These are phyloP conservation scores for Cheirogaleus medius DNA, from an alignment of 2,113 vertebrate species.

Conservation along the genomic window DNA sequence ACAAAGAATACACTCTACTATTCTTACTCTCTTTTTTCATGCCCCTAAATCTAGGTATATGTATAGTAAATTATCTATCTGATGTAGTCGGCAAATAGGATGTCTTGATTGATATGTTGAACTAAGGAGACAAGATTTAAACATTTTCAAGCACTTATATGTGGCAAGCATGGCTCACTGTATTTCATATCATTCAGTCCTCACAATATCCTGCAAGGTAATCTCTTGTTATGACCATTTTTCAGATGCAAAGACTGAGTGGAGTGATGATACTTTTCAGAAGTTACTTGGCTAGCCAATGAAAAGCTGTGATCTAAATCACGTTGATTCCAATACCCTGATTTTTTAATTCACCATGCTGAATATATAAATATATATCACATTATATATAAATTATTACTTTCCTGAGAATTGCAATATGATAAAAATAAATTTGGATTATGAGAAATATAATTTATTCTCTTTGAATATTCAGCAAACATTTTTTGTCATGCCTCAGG, in stretches of 20 bases:
- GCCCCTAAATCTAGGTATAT: background rate
- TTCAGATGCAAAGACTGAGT: slow-evolving; percentile 5
- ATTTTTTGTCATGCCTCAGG: slow-evolving; percentile 7
- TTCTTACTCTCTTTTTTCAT: background rate
- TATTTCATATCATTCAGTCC: background rate
- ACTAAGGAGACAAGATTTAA: slow-evolving; percentile 1
- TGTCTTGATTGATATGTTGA: background rate
- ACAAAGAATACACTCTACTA: background rate
- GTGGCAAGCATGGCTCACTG: background rate
- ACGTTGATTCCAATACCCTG: background rate
- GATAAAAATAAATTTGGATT: slow-evolving; percentile 52
- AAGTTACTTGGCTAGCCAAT: background rate
- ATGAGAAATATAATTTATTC: slow-evolving; percentile 48
- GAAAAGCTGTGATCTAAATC: background rate
- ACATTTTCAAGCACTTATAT: background rate
- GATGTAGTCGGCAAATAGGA: background rate
- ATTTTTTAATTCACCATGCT: background rate
- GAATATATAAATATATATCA: background rate
- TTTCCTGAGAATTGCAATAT: slow-evolving; percentile 18
- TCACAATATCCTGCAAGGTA: background rate
- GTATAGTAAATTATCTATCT: background rate
- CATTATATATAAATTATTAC: background rate
- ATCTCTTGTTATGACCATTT: background rate
- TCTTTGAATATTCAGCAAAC: slow-evolving; percentile 48
- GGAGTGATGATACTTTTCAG: background rate